Conservation (phyloP, 1,140 invertebrate genomes). For the Drosophila jambulina region DNA sequence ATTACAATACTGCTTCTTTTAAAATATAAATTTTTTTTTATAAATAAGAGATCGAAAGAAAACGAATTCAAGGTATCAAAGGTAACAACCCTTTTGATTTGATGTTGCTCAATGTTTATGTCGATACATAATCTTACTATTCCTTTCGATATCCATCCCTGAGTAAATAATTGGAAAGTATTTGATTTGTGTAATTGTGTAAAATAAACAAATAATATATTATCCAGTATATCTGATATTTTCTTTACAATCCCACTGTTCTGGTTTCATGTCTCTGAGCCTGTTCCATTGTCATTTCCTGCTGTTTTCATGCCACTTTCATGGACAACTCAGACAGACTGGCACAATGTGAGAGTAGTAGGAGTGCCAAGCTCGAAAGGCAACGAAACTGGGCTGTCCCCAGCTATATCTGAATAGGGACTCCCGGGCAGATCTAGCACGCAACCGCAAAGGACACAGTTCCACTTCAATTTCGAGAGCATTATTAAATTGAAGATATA, state of each 20-base stretch:
- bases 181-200: too few relatives aligned
- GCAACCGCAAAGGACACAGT: constrained; percentile 57
- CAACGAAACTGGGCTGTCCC: constrained; percentile 25
- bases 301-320: constrained; percentile 71
- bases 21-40: too few relatives aligned
- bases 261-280: constrained; percentile 24
- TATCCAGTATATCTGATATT: too few relatives aligned
- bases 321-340: constrained; percentile 48
- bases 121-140: too few relatives aligned
- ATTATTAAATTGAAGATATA: constrained; percentile 63
- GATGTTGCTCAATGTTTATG: too few relatives aligned
- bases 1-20: too few relatives aligned
- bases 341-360: constrained; percentile 23
- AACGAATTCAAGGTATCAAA: too few relatives aligned
- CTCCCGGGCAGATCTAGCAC: constrained; percentile 35
- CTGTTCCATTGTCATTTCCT: constrained; percentile 57
- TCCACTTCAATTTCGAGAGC: constrained; percentile 40
- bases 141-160: too few relatives aligned
- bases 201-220: too few relatives aligned
- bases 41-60: too few relatives aligned
- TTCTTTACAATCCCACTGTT: constrained; percentile 33
- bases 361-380: constrained; percentile 60
- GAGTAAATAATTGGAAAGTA: too few relatives aligned
- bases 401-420: constrained; percentile 32
- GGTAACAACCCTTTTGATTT: too few relatives aligned